phyloP scores from a whole-genome alignment of 2,797 vertebrate species.

The Chaetophractus vellerosus region DNA sequence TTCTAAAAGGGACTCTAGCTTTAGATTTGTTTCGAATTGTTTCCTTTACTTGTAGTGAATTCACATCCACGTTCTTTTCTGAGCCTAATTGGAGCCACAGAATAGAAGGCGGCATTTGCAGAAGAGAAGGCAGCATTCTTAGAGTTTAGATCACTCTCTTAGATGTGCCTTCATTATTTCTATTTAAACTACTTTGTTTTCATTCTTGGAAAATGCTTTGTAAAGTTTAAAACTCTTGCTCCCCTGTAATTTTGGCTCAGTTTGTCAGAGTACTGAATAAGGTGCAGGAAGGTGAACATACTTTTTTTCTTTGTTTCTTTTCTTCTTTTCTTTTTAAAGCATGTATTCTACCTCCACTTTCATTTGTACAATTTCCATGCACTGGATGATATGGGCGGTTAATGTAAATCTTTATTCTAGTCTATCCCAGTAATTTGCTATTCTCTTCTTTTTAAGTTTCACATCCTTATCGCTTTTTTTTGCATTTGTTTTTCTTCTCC shows the following conservation, averaged over 20 bases:
- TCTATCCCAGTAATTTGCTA: neutral
- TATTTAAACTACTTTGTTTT: constrained; percentile 45
- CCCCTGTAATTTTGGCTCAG: constrained; percentile 63
- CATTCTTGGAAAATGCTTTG: constrained; percentile 30
- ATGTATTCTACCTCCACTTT: neutral
- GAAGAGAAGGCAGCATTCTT: constrained; percentile 9
- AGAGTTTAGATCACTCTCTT: neutral
- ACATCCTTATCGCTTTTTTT: neutral
- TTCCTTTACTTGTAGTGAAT: neutral
- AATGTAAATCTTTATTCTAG: neutral
- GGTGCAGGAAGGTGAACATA: constrained; percentile 40
- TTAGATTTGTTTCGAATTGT: neutral
- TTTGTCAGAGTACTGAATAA: constrained; percentile 28
- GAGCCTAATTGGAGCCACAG: neutral
- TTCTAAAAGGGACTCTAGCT: neutral
- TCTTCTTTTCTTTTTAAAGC: neutral
- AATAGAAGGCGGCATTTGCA: constrained; percentile 20
- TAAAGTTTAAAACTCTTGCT: constrained; percentile 56
- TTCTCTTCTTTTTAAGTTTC: constrained; percentile 12
- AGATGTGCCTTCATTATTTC: constrained; percentile 55
- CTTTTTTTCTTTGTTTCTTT: constrained; percentile 26
- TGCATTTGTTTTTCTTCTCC: neutral
- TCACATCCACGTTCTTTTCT: neutral
- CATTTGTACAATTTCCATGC: neutral
- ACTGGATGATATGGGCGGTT: neutral